These are phyloP conservation scores for Macrosteles quadrilineatus DNA, from an alignment of 1,140 invertebrate genomes.

Conservation along the genomic window DNA sequence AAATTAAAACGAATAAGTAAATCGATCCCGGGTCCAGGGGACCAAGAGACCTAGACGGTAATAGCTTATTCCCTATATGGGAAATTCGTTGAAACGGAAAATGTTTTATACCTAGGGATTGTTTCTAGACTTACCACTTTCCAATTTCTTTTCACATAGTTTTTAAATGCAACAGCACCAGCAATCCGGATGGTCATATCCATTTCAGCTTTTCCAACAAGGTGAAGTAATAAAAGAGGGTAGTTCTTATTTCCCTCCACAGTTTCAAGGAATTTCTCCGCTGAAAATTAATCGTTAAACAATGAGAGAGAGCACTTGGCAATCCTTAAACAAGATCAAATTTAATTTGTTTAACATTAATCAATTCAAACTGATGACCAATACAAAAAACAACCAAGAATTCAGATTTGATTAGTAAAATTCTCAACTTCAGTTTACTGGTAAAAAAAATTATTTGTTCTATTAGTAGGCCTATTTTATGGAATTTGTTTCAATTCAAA, in stretches of 20 bases:
- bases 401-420: background rate
- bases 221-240: constrained; percentile 78
- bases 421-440: background rate
- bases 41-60: no score
- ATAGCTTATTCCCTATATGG: no score
- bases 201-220: constrained; percentile 78
- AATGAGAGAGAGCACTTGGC: background rate
- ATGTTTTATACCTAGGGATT: no score
- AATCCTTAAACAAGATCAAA: constrained; percentile 1
- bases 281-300: constrained; percentile 60
- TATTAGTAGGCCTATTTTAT: background rate
- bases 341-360: background rate
- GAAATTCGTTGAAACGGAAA: no score
- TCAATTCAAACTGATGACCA: constrained; percentile 19
- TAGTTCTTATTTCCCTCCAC: constrained; percentile 92
- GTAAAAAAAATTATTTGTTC: background rate
- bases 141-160: constrained; percentile 96
- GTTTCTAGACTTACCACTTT: constrained; percentile 73
- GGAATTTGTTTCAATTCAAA: no score
- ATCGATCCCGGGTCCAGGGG: no score
- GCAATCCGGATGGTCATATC: constrained; percentile 82
- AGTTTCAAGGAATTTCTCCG: constrained; percentile 90
- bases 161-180: constrained; percentile 93
- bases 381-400: constrained; percentile 17
- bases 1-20: no score